Evolutionary conservation across 2,797 vertebrate species (phyloP).

Genomic region (Tachyglossus aculeatus): DNA sequence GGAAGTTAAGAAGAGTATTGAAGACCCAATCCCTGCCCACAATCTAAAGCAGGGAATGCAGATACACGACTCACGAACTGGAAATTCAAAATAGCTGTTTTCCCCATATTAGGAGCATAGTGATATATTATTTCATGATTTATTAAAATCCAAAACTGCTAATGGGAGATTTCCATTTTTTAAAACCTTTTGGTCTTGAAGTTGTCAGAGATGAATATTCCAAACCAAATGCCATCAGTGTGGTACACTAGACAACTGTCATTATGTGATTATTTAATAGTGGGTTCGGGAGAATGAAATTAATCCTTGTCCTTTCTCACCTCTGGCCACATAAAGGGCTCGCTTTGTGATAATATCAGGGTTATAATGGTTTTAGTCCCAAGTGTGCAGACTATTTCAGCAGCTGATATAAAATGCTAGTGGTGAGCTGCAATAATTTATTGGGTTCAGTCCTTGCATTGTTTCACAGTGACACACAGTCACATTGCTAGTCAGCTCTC

Average conservation of each 20-base stretch:
- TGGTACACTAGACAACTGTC: not conserved
- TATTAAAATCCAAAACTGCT: no score
- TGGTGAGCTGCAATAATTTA: constrained; percentile 11
- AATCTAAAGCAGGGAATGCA: no score
- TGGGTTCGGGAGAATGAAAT: not conserved
- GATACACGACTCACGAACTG: no score
- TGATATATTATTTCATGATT: no score
- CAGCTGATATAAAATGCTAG: constrained; percentile 26
- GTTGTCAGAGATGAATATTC: no score
- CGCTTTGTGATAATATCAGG: constrained; percentile 17
- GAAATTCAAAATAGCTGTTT: no score
- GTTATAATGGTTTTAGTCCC: constrained; percentile 30
- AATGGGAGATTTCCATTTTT: no score
- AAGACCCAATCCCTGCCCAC: no score
- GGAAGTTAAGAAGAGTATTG: no score
- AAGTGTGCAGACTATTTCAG: constrained; percentile 1
- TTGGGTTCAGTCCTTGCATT: not conserved
- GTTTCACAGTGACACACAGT: not conserved
- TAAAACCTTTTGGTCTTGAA: no score
- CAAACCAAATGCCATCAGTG: no score
- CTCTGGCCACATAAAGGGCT: not conserved
- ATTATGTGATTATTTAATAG: not conserved
- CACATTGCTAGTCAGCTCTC: constrained; percentile 8
- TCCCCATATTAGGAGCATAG: no score
- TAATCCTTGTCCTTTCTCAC: not conserved